Evolutionary conservation across 2,113 vertebrate genomes (phyloP), one percentile per base, ranked within the genome.

Genomic region (Leucoraja erinaceus): DNA sequence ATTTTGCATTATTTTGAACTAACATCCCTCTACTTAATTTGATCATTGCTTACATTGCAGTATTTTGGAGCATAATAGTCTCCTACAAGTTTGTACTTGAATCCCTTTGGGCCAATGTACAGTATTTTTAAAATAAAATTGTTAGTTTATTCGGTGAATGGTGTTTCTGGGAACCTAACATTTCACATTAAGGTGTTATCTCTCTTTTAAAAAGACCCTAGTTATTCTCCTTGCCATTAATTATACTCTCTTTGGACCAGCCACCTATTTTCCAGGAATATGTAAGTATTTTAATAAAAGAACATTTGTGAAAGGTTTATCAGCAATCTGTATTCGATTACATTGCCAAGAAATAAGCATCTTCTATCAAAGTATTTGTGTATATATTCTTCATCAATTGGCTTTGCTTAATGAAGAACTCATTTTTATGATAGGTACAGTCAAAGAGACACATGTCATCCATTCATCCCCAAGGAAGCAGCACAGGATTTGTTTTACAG

Each of bases 1-100:
- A 88, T 88, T 63, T 88, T 28, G 5, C 25, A 28, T 86, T n/a
- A 86, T 61, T 86, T 86, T 86, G 81, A 86, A 86, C n/a, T n/a
- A 88, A 88, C 28, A 63, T 31, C 59, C 59, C 81, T 63, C 28
- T 59, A 63, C 12, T 12, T 88, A 61, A 63, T 18, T n/a, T 66
- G 56, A 88, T 31, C 59, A 0, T n/a, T 84, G 54, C 25, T 61
- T 66, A 66, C 7, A n/a, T 63, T 63, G 56, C 12, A 31, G 59
- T 63, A 33, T 88, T 86, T 86, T 88, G 18, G 28, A 88, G 28
- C 25, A 4, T 59, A 59, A 54, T 84, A 84, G 81, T 28, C 28
- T 28, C 59, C 56, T 14, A 10, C 54, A 84, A 8, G 79, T 3
- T 14, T 59, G 56, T 61, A 12, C n/a, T 59, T 31, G 11, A 28